Evolutionary conservation across 2,797 vertebrate species (phyloP).

Genomic region (Pangasius sanitwongsei): DNA sequence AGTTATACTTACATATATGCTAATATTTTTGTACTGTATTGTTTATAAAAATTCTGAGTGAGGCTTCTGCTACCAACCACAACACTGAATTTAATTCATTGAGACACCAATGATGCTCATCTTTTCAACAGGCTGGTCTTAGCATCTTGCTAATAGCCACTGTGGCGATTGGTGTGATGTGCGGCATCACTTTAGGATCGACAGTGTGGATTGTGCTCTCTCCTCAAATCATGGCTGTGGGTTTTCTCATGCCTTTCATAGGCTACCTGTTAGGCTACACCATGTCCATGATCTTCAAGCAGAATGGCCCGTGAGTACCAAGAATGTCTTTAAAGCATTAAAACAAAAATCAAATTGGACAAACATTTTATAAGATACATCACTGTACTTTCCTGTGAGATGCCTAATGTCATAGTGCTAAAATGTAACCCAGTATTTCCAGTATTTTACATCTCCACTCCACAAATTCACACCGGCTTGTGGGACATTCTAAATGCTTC

Average conservation of each 20-base stretch:
- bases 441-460: not conserved
- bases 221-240: conserved; percentile 69
- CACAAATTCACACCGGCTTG: not conserved
- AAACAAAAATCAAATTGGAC: not conserved
- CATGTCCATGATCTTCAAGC: conserved; percentile 73
- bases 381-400: not conserved
- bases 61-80: too few relatives aligned
- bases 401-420: not conserved
- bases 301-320: conserved; percentile 72
- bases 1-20: not conserved
- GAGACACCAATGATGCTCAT: not conserved
- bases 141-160: conserved; percentile 66
- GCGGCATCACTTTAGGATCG: conserved; percentile 64
- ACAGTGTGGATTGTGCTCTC: conserved; percentile 69
- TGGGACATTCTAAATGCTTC: not conserved
- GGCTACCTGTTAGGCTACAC: conserved; percentile 80
- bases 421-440: not conserved
- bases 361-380: not conserved
- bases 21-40: not conserved
- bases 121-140: conserved; percentile 71
- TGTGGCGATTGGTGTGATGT: conserved; percentile 63
- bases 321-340: not conserved
- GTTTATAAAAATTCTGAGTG: not conserved
- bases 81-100: not conserved
- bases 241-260: conserved; percentile 78